A percentile compares a stretch with the other conserved stretches of the same genome.
Conservation (phyloP, 23 tunicate genomes). For the Phallusia fumigata region DNA sequence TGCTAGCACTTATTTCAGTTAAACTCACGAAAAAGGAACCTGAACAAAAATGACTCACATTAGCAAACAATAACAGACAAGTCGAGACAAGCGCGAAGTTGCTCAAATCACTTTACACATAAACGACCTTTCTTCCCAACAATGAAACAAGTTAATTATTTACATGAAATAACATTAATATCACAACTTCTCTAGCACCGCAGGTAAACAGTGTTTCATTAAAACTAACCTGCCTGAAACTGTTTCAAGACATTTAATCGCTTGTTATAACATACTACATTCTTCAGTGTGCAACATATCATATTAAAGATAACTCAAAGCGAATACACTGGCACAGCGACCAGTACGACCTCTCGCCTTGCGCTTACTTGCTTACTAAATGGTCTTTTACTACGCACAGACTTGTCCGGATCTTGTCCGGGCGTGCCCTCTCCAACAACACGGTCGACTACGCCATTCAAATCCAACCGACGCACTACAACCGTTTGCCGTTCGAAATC, state of each 20-base stretch:
- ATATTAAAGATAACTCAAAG: too few relatives aligned
- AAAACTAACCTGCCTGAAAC: too few relatives aligned
- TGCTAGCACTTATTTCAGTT: neutral
- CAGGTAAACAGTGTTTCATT: too few relatives aligned
- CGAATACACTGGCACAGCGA: too few relatives aligned
- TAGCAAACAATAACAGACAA: neutral
- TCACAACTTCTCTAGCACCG: too few relatives aligned
- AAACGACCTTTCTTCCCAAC: too few relatives aligned
- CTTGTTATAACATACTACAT: too few relatives aligned
- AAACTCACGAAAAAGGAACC: neutral
- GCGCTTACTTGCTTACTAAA: neutral
- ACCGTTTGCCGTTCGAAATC: slow-evolving; percentile 1
- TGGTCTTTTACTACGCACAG: neutral
- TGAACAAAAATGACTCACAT: neutral
- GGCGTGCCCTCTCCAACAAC: slow-evolving; percentile 12
- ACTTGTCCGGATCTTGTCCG: slow-evolving; percentile 4
- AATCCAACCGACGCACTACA: slow-evolving; percentile 7
- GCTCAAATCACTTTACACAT: neutral
- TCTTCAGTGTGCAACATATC: too few relatives aligned
- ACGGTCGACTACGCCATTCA: slow-evolving; percentile 6
- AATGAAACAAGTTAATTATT: too few relatives aligned
- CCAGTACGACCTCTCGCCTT: neutral
- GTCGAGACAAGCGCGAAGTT: neutral
- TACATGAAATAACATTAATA: too few relatives aligned
- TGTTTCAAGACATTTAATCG: too few relatives aligned